Evolutionary conservation across 2,888 invertebrate genomes (phyloP).

Genomic region (Punctoribates punctum): DNA sequence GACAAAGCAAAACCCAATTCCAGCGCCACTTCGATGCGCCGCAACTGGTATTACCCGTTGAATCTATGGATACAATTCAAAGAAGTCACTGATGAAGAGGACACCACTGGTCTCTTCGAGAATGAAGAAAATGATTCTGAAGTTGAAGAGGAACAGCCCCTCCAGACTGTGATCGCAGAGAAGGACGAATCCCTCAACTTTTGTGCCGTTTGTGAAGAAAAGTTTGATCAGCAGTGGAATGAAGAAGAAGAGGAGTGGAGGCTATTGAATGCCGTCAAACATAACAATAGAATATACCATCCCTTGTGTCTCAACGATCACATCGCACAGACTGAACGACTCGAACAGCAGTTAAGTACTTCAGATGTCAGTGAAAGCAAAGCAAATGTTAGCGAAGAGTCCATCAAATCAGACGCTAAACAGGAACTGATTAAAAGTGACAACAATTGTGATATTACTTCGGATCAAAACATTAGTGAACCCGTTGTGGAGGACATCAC

Average conservation of each 20-base stretch:
- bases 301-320: conserved; percentile 43
- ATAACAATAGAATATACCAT: conserved; percentile 46
- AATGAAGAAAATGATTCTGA: conserved; percentile 2
- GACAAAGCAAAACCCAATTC: conserved; percentile 61
- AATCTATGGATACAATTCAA: conserved; percentile 43
- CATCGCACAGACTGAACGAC: conserved; percentile 19
- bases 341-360: not conserved
- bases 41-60: conserved; percentile 41
- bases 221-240: conserved; percentile 90
- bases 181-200: conserved; percentile 47
- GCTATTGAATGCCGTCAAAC: conserved; percentile 66
- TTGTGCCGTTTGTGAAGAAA: conserved; percentile 88
- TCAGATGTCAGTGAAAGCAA: not conserved
- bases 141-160: conserved; percentile 7
- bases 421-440: not conserved
- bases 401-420: conserved; percentile 4
- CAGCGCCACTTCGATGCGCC: not conserved
- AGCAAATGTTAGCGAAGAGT: not conserved
- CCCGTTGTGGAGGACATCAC: not conserved
- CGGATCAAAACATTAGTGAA: not conserved
- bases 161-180: conserved; percentile 38
- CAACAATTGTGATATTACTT: conserved; percentile 10
- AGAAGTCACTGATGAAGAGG: conserved; percentile 57
- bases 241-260: conserved; percentile 99
- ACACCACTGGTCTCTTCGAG: conserved; percentile 58